Percentiles rank a stretch among this genome's conserved stretches.
Evolutionary conservation across 2,113 vertebrate genomes (phyloP).

Genomic region (Sorex araneus): DNA sequence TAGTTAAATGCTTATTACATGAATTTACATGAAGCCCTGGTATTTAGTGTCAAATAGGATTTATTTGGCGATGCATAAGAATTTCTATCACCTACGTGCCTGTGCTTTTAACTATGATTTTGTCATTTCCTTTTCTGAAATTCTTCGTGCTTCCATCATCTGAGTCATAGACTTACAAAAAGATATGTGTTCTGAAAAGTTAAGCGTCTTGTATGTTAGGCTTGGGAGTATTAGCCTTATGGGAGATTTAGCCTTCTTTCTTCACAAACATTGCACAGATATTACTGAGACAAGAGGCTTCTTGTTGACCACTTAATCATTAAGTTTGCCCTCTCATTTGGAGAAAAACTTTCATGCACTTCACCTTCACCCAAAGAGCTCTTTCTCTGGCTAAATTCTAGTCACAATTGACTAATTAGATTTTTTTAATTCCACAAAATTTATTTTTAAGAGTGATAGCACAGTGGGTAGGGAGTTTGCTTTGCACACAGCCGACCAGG

Average conservation of each 20-base stretch:
- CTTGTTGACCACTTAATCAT: not conserved
- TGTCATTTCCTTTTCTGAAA: not conserved
- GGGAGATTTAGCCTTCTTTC: fast-evolving
- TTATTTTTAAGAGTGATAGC: fast-evolving
- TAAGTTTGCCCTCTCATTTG: not conserved
- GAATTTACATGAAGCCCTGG: not conserved
- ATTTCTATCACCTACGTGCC: not conserved
- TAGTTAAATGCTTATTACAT: not conserved
- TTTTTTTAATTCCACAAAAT: not conserved
- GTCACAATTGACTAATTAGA: not conserved
- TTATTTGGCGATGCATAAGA: not conserved
- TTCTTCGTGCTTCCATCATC: not conserved
- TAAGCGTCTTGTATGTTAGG: not conserved
- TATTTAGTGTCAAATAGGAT: not conserved
- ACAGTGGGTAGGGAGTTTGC: no score
- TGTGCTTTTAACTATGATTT: not conserved
- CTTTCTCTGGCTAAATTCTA: not conserved
- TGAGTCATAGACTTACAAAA: not conserved
- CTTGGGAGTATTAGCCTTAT: not conserved
- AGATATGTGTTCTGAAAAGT: not conserved
- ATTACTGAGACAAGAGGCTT: not conserved
- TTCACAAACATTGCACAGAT: not conserved
- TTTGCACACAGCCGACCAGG: no score
- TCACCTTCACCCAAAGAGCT: not conserved
- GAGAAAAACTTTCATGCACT: not conserved